Conservation (phyloP, 2,797 vertebrate species). For the Enteromius anoplus region DNA sequence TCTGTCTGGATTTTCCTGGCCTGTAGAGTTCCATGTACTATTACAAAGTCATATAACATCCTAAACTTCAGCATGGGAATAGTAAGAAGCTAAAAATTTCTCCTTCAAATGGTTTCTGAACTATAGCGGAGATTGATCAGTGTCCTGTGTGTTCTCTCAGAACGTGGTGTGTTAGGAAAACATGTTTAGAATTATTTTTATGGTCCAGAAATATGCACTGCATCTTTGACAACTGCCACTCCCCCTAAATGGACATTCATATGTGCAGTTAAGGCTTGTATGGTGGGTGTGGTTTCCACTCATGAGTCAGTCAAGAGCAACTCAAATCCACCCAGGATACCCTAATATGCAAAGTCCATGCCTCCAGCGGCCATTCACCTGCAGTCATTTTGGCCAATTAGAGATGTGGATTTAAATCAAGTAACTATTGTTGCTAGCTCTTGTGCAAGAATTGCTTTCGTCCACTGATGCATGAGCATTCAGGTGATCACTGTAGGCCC, state of each 20-base stretch:
- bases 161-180: neutral
- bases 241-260: neutral
- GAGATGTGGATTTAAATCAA: neutral
- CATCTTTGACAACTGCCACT: neutral
- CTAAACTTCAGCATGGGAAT: conserved; percentile 33
- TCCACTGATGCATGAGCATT: conserved; percentile 41
- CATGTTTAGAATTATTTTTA: neutral
- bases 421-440: neutral
- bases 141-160: neutral
- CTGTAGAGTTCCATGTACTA: conserved; percentile 21
- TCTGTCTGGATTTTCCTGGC: conserved; percentile 39
- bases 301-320: conserved; percentile 42
- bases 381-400: conserved; percentile 11
- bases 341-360: conserved; percentile 54
- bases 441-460: neutral
- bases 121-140: neutral
- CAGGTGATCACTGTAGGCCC: conserved; percentile 42
- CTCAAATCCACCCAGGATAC: conserved; percentile 33
- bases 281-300: conserved; percentile 45
- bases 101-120: neutral
- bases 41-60: conserved; percentile 50
- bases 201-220: neutral
- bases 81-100: neutral
- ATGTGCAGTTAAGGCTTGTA: conserved; percentile 10
- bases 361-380: conserved; percentile 4